phyloP scores from a whole-genome alignment of 2,113 vertebrate genomes.

The Miniopterus natalensis region DNA sequence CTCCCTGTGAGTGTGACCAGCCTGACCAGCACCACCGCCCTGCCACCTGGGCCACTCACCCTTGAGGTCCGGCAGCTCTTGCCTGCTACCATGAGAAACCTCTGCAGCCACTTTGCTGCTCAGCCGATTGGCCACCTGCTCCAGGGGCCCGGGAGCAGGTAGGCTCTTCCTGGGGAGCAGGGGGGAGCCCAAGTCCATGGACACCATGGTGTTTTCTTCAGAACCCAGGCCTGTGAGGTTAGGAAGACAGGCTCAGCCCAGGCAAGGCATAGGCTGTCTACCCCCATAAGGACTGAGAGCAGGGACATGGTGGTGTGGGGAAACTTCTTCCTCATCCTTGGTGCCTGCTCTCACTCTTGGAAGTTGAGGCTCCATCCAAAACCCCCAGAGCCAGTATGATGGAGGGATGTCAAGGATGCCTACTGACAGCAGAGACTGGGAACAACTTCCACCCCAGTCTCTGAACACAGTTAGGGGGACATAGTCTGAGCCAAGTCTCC shows the following conservation, averaged over 20 bases:
- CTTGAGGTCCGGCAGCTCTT: constrained; percentile 88
- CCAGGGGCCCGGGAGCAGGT: constrained; percentile 79
- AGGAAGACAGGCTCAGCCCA: constrained; percentile 77
- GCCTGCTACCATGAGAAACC: constrained; percentile 84
- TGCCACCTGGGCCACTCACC: constrained; percentile 83
- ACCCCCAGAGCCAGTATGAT: background rate
- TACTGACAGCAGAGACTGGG: background rate
- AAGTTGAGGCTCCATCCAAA: background rate
- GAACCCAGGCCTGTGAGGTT: constrained; percentile 84
- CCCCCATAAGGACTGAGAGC: background rate
- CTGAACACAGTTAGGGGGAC: background rate
- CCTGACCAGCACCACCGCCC: background rate
- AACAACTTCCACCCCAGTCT: background rate
- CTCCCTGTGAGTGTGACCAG: background rate
- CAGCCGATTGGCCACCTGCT: constrained; percentile 84
- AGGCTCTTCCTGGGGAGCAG: constrained; percentile 86
- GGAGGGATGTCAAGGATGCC: background rate
- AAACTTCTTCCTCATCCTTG: constrained; percentile 23
- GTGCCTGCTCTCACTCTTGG: background rate
- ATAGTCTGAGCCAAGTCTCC: background rate
- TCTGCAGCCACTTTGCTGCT: constrained; percentile 90
- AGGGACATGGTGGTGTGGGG: background rate
- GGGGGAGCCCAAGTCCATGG: constrained; percentile 88
- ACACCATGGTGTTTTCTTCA: constrained; percentile 87
- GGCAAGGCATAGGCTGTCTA: background rate